phyloP scores from a whole-genome alignment of 2,888 invertebrate species.

The Chrysopilus asiliformis region DNA sequence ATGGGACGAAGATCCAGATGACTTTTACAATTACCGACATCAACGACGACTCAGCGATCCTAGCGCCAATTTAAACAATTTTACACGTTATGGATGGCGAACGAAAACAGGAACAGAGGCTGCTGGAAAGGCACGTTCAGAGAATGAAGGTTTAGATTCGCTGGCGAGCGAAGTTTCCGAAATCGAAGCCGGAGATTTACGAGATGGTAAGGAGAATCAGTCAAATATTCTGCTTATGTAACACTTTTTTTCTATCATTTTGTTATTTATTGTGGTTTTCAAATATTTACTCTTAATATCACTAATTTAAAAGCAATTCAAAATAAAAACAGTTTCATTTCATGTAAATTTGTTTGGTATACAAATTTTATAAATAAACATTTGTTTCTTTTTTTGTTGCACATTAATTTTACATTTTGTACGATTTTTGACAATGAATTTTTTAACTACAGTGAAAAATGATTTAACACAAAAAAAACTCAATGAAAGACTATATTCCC shows the following conservation, averaged over 20 bases:
- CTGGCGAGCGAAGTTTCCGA: constrained; percentile 74
- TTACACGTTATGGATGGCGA: constrained; percentile 70
- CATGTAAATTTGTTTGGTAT: background rate
- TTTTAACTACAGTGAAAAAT: no score
- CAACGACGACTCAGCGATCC: constrained; percentile 79
- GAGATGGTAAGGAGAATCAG: constrained; percentile 65
- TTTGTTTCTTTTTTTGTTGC: no score
- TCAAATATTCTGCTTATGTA: no score
- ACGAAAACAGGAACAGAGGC: constrained; percentile 45
- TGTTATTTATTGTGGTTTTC: background rate
- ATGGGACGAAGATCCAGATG: constrained; percentile 79
- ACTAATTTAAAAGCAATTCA: background rate
- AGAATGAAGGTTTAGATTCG: constrained; percentile 81
- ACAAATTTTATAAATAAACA: no score
- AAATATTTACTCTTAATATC: background rate
- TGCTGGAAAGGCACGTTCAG: constrained; percentile 71
- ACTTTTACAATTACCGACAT: constrained; percentile 67
- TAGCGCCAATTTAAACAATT: constrained; percentile 77
- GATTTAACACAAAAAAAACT: no score
- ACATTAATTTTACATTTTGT: no score
- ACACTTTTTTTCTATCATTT: constrained; percentile 3
- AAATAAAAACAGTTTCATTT: background rate
- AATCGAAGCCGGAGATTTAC: constrained; percentile 85
- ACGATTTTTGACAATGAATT: no score
- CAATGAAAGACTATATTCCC: no score